These are phyloP conservation scores for Chrysolophus pictus DNA, from an alignment of 2,797 vertebrate genomes.

Conservation along the genomic window DNA sequence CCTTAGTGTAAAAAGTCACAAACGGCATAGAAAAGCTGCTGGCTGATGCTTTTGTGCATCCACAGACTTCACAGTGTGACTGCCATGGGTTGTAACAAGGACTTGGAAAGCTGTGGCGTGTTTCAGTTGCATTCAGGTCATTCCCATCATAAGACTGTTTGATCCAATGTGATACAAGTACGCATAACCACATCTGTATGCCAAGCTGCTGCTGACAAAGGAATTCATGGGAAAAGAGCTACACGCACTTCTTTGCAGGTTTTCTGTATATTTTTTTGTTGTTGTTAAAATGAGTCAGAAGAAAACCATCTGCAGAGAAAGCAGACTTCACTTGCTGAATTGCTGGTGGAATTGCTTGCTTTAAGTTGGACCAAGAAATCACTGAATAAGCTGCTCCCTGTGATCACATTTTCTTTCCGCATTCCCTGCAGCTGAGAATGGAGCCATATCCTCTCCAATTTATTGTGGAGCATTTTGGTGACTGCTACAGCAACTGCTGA, in stretches of 20 bases:
- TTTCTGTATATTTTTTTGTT: not conserved
- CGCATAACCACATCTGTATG: not conserved
- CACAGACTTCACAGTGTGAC: not conserved
- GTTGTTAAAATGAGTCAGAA: not conserved
- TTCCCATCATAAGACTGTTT: not conserved
- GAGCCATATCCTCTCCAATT: not conserved
- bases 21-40: not conserved
- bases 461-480: not conserved
- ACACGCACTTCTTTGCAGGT: not conserved
- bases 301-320: not conserved
- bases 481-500: no score
- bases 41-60: not conserved
- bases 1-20: not conserved
- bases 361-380: not conserved
- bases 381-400: not conserved
- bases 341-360: not conserved
- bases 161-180: not conserved
- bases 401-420: rapidly evolving
- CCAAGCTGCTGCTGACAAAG: not conserved
- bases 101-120: rapidly evolving
- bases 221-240: not conserved
- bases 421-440: not conserved
- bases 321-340: rapidly evolving
- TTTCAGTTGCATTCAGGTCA: not conserved
- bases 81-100: not conserved